Evolutionary conservation across 2,888 invertebrate genomes (phyloP).

Genomic region (Lithophane leautieri): DNA sequence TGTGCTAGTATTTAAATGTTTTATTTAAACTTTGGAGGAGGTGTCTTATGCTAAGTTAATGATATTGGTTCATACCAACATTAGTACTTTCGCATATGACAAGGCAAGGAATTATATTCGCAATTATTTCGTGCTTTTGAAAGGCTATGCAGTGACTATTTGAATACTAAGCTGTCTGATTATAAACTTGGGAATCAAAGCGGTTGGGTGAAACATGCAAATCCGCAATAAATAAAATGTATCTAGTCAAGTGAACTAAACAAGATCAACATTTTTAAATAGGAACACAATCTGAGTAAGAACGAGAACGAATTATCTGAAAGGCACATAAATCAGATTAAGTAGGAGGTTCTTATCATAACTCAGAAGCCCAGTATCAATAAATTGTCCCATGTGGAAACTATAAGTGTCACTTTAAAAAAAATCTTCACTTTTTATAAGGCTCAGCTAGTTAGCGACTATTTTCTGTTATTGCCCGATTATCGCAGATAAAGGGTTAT

Average conservation of each 20-base stretch:
- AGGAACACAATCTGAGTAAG: background rate
- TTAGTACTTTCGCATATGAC: no score
- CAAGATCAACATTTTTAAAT: background rate
- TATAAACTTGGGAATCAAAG: background rate
- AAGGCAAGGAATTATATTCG: no score
- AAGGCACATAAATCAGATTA: conserved; percentile 15
- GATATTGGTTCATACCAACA: no score
- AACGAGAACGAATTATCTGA: background rate
- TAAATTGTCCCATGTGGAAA: conserved; percentile 4
- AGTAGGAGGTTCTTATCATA: conserved; percentile 1
- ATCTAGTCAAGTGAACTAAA: background rate
- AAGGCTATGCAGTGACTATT: no score
- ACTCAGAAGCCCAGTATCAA: background rate
- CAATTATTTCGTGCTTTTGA: no score
- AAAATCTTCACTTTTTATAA: background rate
- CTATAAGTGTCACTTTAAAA: conserved; percentile 13
- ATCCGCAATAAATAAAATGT: background rate
- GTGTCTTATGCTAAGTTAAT: background rate
- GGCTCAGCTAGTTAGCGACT: background rate
- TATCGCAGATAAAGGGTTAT: background rate
- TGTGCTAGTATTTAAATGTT: conserved; percentile 42
- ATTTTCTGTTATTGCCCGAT: background rate
- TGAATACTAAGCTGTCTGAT: background rate
- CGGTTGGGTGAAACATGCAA: background rate
- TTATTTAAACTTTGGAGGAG: background rate